Evolutionary conservation across 64 coral and sea anemone species (phyloP).

Genomic region (Hydrozoanthus tunicans): DNA sequence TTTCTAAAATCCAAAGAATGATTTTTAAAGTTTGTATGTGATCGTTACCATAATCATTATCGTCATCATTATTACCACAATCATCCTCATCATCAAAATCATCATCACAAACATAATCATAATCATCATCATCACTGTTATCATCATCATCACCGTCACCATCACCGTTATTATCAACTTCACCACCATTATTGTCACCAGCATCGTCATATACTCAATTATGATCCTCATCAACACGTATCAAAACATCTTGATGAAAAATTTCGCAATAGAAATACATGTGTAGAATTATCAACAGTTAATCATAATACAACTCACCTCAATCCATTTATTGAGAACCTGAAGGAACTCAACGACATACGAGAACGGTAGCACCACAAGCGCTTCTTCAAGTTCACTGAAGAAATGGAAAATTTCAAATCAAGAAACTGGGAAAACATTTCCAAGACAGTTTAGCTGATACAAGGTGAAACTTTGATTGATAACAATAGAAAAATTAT

Average conservation of each 20-base stretch:
- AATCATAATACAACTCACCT: conserved; percentile 55
- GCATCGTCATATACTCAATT: neutral
- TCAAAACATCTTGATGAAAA: neutral
- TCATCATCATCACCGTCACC: neutral
- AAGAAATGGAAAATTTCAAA: conserved; percentile 7
- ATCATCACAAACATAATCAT: neutral
- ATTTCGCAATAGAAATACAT: neutral
- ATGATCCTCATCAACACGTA: neutral
- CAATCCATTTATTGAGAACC: conserved; percentile 80
- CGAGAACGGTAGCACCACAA: conserved; percentile 90
- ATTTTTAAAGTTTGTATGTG: too few relatives aligned
- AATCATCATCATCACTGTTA: neutral
- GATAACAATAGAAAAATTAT: too few relatives aligned
- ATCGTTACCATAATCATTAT: neutral
- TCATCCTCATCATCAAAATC: neutral
- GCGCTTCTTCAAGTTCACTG: conserved; percentile 94
- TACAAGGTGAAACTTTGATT: too few relatives aligned
- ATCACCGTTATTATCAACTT: neutral
- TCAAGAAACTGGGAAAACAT: too few relatives aligned
- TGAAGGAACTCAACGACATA: conserved; percentile 81
- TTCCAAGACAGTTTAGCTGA: too few relatives aligned
- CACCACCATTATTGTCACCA: neutral
- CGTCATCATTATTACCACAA: neutral
- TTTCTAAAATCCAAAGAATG: too few relatives aligned
- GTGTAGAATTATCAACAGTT: neutral